These are phyloP conservation scores for Triplophysa yarkandensis DNA, from an alignment of 2,797 vertebrate species.

Conservation along the genomic window DNA sequence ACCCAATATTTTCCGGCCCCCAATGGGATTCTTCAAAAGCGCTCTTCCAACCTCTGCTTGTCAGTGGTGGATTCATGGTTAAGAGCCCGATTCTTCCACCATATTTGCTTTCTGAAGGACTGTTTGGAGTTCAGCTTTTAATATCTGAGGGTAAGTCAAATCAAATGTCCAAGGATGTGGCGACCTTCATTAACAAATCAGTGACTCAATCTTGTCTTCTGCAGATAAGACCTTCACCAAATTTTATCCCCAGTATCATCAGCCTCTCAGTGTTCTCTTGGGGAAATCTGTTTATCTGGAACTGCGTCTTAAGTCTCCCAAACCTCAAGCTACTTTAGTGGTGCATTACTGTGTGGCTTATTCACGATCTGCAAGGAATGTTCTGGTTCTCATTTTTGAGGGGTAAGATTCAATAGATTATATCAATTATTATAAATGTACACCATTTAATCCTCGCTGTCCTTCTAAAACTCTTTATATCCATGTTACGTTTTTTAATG, in stretches of 20 bases:
- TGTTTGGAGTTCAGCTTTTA: constrained; percentile 65
- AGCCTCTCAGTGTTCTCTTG: constrained; percentile 66
- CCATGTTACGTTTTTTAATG: too few relatives aligned
- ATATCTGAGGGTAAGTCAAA: constrained; percentile 69
- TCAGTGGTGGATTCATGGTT: constrained; percentile 69
- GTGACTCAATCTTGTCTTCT: neutral
- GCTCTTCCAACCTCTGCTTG: constrained; percentile 30
- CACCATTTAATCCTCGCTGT: too few relatives aligned
- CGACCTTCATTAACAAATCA: neutral
- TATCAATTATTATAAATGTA: too few relatives aligned
- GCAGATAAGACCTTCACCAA: constrained; percentile 65
- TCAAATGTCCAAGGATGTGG: neutral
- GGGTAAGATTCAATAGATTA: constrained; percentile 62
- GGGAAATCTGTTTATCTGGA: constrained; percentile 72
- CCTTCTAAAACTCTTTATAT: too few relatives aligned
- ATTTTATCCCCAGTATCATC: constrained; percentile 60
- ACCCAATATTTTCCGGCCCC: constrained; percentile 38
- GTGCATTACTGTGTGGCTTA: constrained; percentile 79
- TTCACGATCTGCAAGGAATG: constrained; percentile 70
- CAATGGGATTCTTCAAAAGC: neutral
- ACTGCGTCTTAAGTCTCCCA: constrained; percentile 59
- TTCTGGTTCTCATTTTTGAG: constrained; percentile 72
- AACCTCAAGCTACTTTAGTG: constrained; percentile 62
- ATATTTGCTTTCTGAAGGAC: constrained; percentile 43
- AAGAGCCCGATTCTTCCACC: constrained; percentile 62